Conservation (phyloP, 1,140 invertebrate species). For the Zaprionus kolodkinae region DNA sequence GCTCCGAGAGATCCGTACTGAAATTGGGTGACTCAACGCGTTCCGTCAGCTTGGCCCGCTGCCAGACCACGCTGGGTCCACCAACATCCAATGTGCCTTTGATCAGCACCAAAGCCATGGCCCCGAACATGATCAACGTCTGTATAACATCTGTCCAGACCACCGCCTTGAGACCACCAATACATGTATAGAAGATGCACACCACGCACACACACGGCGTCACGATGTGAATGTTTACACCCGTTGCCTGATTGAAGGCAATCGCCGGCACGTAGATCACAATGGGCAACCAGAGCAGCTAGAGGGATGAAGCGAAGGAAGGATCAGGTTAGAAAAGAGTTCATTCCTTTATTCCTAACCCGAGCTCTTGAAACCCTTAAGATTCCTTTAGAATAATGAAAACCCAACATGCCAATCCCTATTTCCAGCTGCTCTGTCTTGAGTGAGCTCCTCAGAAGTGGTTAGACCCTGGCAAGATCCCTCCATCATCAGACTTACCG, state of each 20-base stretch:
- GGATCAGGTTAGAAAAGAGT: neutral
- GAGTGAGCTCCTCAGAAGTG: neutral
- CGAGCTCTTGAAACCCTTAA: neutral
- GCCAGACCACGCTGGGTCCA: constrained; percentile 89
- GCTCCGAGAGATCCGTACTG: constrained; percentile 87
- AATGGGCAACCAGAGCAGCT: constrained; percentile 88
- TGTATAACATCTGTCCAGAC: constrained; percentile 97
- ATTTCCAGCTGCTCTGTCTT: neutral
- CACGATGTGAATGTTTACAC: constrained; percentile 92
- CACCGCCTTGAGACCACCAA: constrained; percentile 96
- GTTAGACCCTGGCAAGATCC: neutral
- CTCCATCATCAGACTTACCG: constrained; percentile 85
- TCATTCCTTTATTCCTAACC: neutral
- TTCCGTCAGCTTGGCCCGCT: constrained; percentile 88
- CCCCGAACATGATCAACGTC: constrained; percentile 92
- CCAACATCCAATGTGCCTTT: constrained; percentile 92
- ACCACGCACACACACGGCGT: constrained; percentile 94
- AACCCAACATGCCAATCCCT: neutral
- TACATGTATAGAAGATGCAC: constrained; percentile 96
- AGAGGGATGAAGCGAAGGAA: neutral
- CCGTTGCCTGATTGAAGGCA: constrained; percentile 92
- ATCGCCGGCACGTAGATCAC: constrained; percentile 89
- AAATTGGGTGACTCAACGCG: constrained; percentile 90
- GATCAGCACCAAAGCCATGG: constrained; percentile 91
- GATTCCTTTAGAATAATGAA: neutral